phyloP scores from a whole-genome alignment of 2,113 vertebrate species.

The Pollachius pollachius region DNA sequence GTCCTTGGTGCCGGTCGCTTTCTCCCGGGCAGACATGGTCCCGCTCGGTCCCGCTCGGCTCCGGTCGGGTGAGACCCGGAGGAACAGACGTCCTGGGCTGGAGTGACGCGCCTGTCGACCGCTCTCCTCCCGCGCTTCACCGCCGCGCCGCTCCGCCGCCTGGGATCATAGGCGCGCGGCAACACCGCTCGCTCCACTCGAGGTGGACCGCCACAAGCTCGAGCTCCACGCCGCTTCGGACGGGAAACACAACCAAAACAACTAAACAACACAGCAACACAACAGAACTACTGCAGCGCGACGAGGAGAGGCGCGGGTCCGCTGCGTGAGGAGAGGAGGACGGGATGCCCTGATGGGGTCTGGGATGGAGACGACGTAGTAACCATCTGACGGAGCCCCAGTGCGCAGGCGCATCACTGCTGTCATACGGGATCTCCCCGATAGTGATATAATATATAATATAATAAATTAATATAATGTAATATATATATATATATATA shows the following conservation, averaged over 20 bases:
- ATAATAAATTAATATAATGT: no score
- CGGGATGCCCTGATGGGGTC: neutral
- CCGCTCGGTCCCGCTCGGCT: conserved; percentile 2
- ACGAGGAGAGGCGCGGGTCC: neutral
- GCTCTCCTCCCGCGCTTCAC: conserved; percentile 26
- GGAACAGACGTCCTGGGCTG: neutral
- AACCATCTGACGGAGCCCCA: neutral
- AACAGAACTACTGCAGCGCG: neutral
- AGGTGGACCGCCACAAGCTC: conserved; percentile 18
- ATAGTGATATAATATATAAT: neutral
- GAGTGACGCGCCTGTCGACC: neutral
- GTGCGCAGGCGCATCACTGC: no score
- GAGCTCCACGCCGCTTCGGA: neutral
- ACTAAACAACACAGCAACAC: neutral
- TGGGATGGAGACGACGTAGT: neutral
- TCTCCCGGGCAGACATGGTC: conserved; percentile 55
- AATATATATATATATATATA: neutral
- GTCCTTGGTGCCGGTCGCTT: conserved; percentile 85
- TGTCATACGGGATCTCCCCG: conserved; percentile 9
- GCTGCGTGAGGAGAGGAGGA: neutral
- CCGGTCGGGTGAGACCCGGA: conserved; percentile 11
- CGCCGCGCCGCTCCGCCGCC: neutral
- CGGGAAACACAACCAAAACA: neutral
- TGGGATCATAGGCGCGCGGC: conserved; percentile 24
- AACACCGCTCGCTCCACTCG: conserved; percentile 70